Percentiles rank a stretch among this genome's conserved stretches.
Evolutionary conservation across 1,140 invertebrate species (phyloP).

Genomic region (Drosophila tropicalis): DNA sequence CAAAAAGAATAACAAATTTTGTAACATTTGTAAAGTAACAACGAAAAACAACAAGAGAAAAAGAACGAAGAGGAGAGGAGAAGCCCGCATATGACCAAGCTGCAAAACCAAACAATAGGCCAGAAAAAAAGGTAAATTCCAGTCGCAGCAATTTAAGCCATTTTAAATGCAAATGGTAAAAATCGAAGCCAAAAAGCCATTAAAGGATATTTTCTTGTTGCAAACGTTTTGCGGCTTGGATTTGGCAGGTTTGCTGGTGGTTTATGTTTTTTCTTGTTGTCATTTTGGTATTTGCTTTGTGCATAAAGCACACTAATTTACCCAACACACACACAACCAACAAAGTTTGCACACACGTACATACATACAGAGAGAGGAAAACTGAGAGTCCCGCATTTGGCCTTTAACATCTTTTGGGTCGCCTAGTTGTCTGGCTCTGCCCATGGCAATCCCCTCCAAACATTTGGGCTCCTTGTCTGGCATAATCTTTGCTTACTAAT

Average conservation of each 20-base stretch:
- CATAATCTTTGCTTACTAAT: constrained; percentile 65
- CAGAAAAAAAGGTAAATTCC: constrained; percentile 21
- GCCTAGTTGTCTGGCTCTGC: constrained; percentile 49
- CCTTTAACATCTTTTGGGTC: constrained; percentile 48
- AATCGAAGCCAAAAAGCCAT: constrained; percentile 53
- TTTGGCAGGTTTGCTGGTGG: constrained; percentile 27
- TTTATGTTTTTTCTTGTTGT: not conserved
- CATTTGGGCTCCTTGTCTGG: constrained; percentile 42
- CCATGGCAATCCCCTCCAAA: constrained; percentile 13
- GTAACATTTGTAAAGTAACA: constrained; percentile 1
- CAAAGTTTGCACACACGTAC: not conserved
- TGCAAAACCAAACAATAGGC: not conserved
- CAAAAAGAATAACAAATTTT: constrained; percentile 32
- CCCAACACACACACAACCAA: constrained; percentile 5
- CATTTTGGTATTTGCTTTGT: constrained; percentile 57
- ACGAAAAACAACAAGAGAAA: not conserved
- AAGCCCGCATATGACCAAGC: constrained; percentile 17
- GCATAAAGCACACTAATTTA: constrained; percentile 40
- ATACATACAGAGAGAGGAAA: not conserved
- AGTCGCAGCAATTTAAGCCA: not conserved
- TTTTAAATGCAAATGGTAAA: constrained; percentile 21
- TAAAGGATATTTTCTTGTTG: constrained; percentile 69
- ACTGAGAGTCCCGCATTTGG: constrained; percentile 34
- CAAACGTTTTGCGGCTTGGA: constrained; percentile 35
- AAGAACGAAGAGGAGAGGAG: not conserved